Percentiles rank a stretch among this genome's conserved stretches.
These are phyloP conservation scores for Genyomyrus donnyi DNA, from an alignment of 2,113 vertebrate genomes.

Conservation along the genomic window DNA sequence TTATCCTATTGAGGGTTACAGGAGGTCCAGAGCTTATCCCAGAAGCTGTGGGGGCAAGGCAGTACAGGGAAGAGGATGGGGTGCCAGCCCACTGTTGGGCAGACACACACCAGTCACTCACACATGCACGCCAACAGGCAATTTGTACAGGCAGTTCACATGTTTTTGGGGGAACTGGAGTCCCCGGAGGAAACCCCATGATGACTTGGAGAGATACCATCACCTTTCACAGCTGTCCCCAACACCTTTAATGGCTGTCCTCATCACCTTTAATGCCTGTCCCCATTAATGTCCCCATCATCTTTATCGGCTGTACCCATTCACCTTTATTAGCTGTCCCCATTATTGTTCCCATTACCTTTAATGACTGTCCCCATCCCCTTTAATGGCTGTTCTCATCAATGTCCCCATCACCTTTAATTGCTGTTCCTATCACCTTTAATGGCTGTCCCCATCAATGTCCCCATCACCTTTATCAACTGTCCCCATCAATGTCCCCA, in stretches of 20 bases:
- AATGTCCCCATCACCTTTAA: not conserved
- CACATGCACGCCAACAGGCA: too few relatives aligned
- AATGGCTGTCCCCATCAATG: not conserved
- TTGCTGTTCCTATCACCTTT: accelerated
- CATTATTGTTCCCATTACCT: not conserved
- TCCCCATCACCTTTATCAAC: not conserved
- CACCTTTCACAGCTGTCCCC: not conserved
- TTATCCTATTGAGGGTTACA: too few relatives aligned
- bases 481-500: not conserved
- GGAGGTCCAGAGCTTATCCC: too few relatives aligned
- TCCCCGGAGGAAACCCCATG: too few relatives aligned
- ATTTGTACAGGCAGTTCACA: too few relatives aligned
- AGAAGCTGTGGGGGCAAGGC: too few relatives aligned
- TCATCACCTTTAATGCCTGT: not conserved
- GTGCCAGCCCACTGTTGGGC: too few relatives aligned
- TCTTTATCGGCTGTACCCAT: too few relatives aligned
- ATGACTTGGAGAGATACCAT: not conserved
- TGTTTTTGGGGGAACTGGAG: too few relatives aligned
- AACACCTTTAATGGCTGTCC: not conserved
- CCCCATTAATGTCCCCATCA: too few relatives aligned
- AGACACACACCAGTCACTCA: too few relatives aligned
- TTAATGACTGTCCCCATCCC: not conserved
- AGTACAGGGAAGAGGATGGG: too few relatives aligned
- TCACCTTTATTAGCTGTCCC: not conserved
- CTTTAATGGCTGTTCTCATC: not conserved